Evolutionary conservation across 1,140 invertebrate genomes (phyloP), one percentile per base, ranked within the genome.

Genomic region (Battus philenor): DNA sequence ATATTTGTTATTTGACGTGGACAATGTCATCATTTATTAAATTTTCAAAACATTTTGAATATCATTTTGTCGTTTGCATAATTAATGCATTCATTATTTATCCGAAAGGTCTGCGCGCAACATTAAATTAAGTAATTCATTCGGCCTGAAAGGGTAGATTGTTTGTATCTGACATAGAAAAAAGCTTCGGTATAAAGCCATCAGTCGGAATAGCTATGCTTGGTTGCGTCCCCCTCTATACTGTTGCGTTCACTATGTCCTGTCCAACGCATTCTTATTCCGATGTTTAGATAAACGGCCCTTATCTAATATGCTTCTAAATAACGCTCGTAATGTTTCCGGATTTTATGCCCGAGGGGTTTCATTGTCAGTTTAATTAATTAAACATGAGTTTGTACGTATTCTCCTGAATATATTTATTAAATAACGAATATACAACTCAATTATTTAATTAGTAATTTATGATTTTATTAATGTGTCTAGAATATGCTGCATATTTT

Each of bases 91-190:
- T n/a, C n/a, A n/a, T n/a, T n/a, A n/a, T n/a, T n/a, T n/a, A n/a
- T n/a, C n/a, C n/a, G n/a, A n/a, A n/a, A n/a, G n/a, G n/a, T n/a
- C n/a, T n/a, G n/a, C n/a, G n/a, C n/a, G n/a, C n/a, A n/a, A n/a
- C n/a, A n/a, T n/a, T n/a, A n/a, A n/a, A n/a, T n/a, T n/a, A n/a
- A n/a, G n/a, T n/a, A n/a, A n/a, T n/a, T n/a, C n/a, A n/a, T 78
- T 76, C 71, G 55, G 57, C 58, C 69, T 72, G 68, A 75, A 79
- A 71, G 79, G 75, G 77, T 80, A 63, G 58, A 71, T 54, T 63
- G 68, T 58, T 68, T 80, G 71, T 77, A 65, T 74, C 68, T 79
- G 79, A 81, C 79, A 64, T 75, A 72, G 69, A 79, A 79, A 83
- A 73, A 66, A 68, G 47, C 30, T 38, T 18, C 58, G 59, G 59